Base-by-base conservation (phyloP, 2,113 vertebrate genomes). In the Mesoclemmys tuberculata region DNA sequence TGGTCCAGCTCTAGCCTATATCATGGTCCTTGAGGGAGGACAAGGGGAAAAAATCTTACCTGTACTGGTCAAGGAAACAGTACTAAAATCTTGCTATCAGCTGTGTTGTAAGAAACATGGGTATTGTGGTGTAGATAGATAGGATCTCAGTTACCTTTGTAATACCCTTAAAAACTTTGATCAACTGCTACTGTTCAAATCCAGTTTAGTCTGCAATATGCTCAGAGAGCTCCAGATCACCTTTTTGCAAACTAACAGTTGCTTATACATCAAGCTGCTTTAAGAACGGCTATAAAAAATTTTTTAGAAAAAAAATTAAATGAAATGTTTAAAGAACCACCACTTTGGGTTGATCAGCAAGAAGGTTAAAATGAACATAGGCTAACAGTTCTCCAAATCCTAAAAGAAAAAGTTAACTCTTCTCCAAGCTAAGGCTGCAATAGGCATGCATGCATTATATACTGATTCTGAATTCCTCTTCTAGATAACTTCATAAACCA, bases 91-190 rank as follows among this genome's bases (percentile, higher is more conserved):
- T 38, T 41, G 19, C n/a, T 41, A 24, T n/a, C 68, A 71, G 22
- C 29, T 61, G 68, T 38, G n/a, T 21, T 38, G n/a, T 38, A 38
- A 38, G n/a, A 41, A 71, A 38, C 68, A 41, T 71, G 35, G n/a
- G 58, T 16, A 71, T 19, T 71, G 68, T 71, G 18, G 11, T 5
- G n/a, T n/a, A 11, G 2, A 10, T 1, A 2, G 75, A 0, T 71
- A 54, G 13, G 0, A 0, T 38, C 71, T 61, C 35, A 12, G 7
- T 29, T 81, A 38, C n/a, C 68, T 41, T n/a, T 41, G n/a, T 71
- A 38, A 18, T 93, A 83, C 5, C 19, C 35, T 13, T 22, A 24
- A 0, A 2, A 18, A 2, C 84, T n/a, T 78, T 56, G 16, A n/a
- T 46, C 19, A 2, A 6, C 46, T 90, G 55, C 55, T 55, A 56